A percentile compares a stretch with the other conserved stretches of the same genome.
Evolutionary conservation across 92 coral and sea anemone species (phyloP).

Genomic region (Parazoanthus darwini): DNA sequence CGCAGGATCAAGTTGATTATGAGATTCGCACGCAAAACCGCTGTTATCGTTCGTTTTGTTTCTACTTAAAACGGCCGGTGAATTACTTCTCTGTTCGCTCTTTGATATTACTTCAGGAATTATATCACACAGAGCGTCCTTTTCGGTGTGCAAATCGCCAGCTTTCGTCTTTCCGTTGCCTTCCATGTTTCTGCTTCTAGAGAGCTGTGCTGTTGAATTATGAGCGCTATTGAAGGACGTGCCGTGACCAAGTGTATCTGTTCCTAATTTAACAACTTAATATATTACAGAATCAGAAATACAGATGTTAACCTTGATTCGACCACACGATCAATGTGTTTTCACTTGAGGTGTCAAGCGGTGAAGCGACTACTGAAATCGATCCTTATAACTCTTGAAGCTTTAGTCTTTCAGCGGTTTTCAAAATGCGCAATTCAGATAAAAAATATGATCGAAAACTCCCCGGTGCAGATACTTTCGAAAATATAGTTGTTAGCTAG

Average conservation of each 20-base stretch:
- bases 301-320: not conserved
- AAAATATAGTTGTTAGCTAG: not conserved
- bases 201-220: not conserved
- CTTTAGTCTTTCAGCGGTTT: too few relatives aligned
- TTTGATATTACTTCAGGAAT: not conserved
- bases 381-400: too few relatives aligned
- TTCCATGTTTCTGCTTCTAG: not conserved
- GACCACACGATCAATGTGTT: not conserved
- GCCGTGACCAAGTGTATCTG: not conserved
- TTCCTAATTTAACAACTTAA: not conserved
- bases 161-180: not conserved
- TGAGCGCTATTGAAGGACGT: not conserved
- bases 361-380: not conserved
- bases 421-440: too few relatives aligned
- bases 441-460: not conserved
- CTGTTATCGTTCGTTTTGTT: not conserved
- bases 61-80: not conserved
- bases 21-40: not conserved
- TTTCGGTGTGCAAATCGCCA: not conserved
- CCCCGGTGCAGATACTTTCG: not conserved
- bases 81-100: not conserved
- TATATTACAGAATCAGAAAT: not conserved
- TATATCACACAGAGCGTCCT: not conserved
- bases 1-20: not conserved
- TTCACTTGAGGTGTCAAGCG: not conserved